These are phyloP conservation scores for Oxygymnocypris stewartii DNA, from an alignment of 2,113 vertebrate species.

Conservation along the genomic window DNA sequence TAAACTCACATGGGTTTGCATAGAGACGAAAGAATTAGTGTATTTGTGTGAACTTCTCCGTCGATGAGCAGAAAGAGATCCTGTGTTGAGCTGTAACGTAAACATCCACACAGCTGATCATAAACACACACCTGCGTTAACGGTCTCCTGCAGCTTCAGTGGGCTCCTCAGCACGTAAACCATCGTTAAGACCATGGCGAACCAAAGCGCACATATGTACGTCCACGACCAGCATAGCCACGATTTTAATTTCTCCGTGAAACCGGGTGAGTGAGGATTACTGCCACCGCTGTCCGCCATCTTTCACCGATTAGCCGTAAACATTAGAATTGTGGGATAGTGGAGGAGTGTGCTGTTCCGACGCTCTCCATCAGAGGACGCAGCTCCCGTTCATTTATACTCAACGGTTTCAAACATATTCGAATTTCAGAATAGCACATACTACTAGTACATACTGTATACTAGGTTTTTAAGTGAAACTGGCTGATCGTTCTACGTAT, in stretches of 20 bases:
- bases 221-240: conserved; percentile 84
- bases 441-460: not conserved
- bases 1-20: not conserved
- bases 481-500: not conserved
- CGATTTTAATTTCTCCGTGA: conserved; percentile 76
- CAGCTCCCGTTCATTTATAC: not conserved
- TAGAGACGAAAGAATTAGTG: not conserved
- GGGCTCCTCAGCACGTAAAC: conserved; percentile 88
- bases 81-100: not conserved
- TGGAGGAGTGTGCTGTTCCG: conserved; percentile 55
- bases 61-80: not conserved
- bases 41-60: not conserved
- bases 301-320: conserved; percentile 79
- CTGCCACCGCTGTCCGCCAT: conserved; percentile 77
- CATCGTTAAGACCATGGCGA: conserved; percentile 83
- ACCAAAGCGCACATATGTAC: conserved; percentile 82
- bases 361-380: conserved; percentile 28
- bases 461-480: not conserved
- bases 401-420: not conserved
- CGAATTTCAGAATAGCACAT: not conserved
- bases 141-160: conserved; percentile 87
- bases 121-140: conserved; percentile 82
- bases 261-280: conserved; percentile 75
- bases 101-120: not conserved
- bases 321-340: conserved; percentile 81